Evolutionary conservation across 2,888 invertebrate species (phyloP), one percentile per base, ranked within the genome.

Genomic region (Protophormia terraenovae): DNA sequence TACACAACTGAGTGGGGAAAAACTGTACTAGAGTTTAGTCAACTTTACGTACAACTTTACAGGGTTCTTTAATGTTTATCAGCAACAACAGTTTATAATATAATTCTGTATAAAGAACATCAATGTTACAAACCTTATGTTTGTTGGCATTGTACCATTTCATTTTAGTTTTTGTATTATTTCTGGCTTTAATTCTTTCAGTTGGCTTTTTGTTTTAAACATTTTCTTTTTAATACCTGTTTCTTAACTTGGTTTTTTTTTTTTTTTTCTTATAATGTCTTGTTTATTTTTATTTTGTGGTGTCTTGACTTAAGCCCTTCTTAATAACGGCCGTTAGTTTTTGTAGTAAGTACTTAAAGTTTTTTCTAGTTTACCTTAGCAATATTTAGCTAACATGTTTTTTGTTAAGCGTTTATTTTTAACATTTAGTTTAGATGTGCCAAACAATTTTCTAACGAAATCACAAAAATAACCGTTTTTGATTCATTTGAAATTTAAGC

Each of bases 301-400:
- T 50, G 71, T 50, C 29, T 58, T 38, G 79, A 58, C 71, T 77
- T 50, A 66, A 77, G 69, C 29, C 53, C 67, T 60, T 75, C 67
- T 69, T 62, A 82, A 69, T 38, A 82, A 71, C 73, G 73, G 58
- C 82, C 82, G 85, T 82, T 85, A 84, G 73, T 82, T 81, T 60
- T 29, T 55, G 19, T 72, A 45, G 10, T 22, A 32, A 58, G 24
- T 58, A 58, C 32, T 32, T 14, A 45, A 22, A 41, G 38, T 12
- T 77, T 67, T 50, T 50, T 60, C 12, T 22, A 58, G 60, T 71
- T 66, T 41, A 67, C 50, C 29, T 24, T 38, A 67, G 38, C 47
- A 71, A 78, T 47, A 32, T 35, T 62, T 32, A 53, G 19, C 55
- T 35, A 72, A 66, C 72, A 12, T 2, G 35, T 66, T 38, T 27